Conservation (phyloP, 2,113 vertebrate species). For the Mohoua ochrocephala region DNA sequence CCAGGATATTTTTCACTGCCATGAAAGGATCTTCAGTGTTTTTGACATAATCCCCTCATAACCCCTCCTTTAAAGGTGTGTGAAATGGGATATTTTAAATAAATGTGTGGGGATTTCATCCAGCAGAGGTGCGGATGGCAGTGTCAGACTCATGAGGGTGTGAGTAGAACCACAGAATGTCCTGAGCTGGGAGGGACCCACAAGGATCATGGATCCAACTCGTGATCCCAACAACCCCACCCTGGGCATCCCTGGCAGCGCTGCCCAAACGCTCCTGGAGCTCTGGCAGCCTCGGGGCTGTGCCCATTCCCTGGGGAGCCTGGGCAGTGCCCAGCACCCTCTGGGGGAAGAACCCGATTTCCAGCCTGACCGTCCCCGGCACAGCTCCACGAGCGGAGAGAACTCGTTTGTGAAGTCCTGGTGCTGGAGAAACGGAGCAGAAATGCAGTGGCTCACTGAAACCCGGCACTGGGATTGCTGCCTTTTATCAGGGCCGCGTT, state of each 20-base stretch:
- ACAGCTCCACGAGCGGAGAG: too few relatives aligned
- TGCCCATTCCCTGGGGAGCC: background rate
- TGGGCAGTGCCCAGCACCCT: background rate
- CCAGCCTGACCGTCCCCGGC: rapidly evolving
- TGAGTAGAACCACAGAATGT: background rate
- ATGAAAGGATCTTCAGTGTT: background rate
- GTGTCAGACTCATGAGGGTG: background rate
- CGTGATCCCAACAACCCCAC: background rate
- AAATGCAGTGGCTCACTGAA: background rate
- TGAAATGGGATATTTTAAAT: background rate
- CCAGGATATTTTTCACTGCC: background rate
- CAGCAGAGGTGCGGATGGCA: background rate
- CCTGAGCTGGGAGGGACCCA: background rate
- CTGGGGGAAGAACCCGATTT: background rate
- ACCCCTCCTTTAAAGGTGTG: background rate
- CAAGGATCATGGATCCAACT: background rate
- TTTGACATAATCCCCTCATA: background rate
- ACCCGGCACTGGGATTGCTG: background rate
- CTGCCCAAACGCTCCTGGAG: rapidly evolving
- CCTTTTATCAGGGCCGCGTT: background rate
- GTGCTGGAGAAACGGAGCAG: background rate
- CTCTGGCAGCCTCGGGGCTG: background rate
- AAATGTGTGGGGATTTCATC: background rate
- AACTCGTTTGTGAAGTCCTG: background rate
- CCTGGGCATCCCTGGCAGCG: rapidly evolving